Conservation (phyloP, 2,888 invertebrate genomes). For the Ophion costatus region DNA sequence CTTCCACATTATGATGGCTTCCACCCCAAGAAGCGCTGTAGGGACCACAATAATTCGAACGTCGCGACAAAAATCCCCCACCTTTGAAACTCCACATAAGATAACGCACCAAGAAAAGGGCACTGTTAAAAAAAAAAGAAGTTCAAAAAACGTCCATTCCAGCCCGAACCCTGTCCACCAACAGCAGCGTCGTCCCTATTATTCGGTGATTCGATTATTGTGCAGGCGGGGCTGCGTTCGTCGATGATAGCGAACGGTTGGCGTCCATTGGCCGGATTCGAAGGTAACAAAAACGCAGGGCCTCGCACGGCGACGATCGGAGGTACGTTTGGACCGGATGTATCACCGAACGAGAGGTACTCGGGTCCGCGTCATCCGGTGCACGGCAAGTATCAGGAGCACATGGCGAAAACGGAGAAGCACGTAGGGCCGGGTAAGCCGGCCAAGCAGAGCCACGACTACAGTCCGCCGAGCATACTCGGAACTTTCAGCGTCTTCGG, state of each 20-base stretch:
- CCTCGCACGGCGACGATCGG: constrained; percentile 66
- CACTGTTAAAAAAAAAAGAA: no score
- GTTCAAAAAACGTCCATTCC: no score
- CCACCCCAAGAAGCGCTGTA: no score
- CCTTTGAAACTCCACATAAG: no score
- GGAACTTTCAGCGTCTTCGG: constrained; percentile 87
- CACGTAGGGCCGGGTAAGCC: constrained; percentile 72
- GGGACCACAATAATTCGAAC: no score
- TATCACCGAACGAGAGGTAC: constrained; percentile 43
- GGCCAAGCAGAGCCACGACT: constrained; percentile 71
- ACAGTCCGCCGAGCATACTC: constrained; percentile 77
- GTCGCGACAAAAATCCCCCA: no score
- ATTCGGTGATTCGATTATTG: not conserved
- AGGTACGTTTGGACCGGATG: constrained; percentile 3
- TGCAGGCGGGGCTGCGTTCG: constrained; percentile 75
- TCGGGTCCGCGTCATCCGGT: constrained; percentile 75
- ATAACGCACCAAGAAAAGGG: no score
- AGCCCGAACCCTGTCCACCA: no score
- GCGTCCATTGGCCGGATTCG: constrained; percentile 80
- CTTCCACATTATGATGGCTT: no score
- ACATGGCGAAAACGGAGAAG: constrained; percentile 77
- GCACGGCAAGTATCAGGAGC: constrained; percentile 78
- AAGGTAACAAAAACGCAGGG: constrained; percentile 75
- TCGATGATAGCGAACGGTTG: constrained; percentile 80
- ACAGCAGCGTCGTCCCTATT: no score